Evolutionary conservation across 2,888 invertebrate species (phyloP).

Genomic region (Hydraecia micacea): DNA sequence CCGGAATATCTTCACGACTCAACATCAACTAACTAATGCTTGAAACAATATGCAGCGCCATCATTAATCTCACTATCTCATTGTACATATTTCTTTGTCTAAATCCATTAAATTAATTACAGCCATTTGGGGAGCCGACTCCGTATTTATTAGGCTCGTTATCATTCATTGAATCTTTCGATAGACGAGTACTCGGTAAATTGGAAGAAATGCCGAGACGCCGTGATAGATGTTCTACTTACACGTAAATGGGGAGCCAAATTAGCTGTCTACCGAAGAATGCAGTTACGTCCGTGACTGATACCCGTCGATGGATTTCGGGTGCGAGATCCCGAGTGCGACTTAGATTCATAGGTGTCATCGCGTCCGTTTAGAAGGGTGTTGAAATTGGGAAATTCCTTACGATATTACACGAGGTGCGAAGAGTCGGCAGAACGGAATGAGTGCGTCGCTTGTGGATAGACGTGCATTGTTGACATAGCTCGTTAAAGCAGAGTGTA

Average conservation of each 20-base stretch:
- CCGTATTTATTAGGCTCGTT: conserved; percentile 90
- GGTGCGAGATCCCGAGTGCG: conserved; percentile 70
- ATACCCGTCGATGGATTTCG: conserved; percentile 77
- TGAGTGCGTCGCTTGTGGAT: conserved; percentile 65
- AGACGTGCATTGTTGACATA: conserved; percentile 60
- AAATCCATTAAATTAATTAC: conserved; percentile 90
- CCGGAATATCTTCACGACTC: conserved; percentile 38
- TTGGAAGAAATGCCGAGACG: conserved; percentile 84
- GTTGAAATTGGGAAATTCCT: conserved; percentile 86
- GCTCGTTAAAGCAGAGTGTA: conserved; percentile 54
- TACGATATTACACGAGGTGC: conserved; percentile 79
- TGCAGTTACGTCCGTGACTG: conserved; percentile 87
- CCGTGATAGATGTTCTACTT: conserved; percentile 87
- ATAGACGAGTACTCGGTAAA: conserved; percentile 84
- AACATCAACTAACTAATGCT: conserved; percentile 74
- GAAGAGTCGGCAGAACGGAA: conserved; percentile 64
- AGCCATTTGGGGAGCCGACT: conserved; percentile 87
- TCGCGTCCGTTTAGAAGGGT: conserved; percentile 77
- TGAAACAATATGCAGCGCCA: conserved; percentile 81
- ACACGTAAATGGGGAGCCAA: conserved; percentile 87
- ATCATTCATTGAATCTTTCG: conserved; percentile 90
- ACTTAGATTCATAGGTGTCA: conserved; percentile 87
- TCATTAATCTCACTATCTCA: conserved; percentile 89
- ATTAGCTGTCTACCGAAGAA: conserved; percentile 88
- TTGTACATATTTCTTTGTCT: conserved; percentile 90